Evolutionary conservation across 2,888 invertebrate species (phyloP).

Genomic region (Crossocerus cetratus): DNA sequence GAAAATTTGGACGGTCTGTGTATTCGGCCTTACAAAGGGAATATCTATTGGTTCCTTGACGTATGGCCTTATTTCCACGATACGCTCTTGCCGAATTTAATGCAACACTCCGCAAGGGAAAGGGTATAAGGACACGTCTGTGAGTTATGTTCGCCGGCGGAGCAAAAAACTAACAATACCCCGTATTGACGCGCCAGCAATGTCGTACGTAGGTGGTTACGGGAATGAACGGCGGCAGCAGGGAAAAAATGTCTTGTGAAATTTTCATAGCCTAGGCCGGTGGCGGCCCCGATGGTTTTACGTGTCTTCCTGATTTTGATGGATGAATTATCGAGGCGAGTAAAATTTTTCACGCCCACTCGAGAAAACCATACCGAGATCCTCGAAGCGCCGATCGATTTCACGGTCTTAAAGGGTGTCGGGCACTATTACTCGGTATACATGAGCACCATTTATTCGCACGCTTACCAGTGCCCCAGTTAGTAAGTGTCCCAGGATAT

Average conservation of each 20-base stretch:
- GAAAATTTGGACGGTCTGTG: no score
- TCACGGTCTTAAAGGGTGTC: conserved; percentile 38
- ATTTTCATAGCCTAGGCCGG: conserved; percentile 24
- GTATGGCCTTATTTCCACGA: no score
- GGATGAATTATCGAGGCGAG: conserved; percentile 40
- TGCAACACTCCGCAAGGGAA: no score
- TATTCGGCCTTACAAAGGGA: no score
- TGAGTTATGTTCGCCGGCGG: no score
- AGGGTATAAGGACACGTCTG: no score
- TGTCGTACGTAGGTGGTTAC: background rate
- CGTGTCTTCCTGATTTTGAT: conserved; percentile 41
- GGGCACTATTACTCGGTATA: conserved; percentile 33
- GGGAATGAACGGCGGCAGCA: background rate
- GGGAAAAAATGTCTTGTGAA: conserved; percentile 11
- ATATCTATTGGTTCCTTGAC: no score
- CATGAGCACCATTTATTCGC: conserved; percentile 15
- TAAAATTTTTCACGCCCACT: conserved; percentile 30
- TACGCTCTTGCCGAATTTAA: no score
- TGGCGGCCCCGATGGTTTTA: background rate
- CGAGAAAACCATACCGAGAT: conserved; percentile 32
- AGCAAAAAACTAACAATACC: no score
- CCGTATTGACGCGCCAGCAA: no score
- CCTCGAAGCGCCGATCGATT: conserved; percentile 47
- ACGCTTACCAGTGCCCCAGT: conserved; percentile 15
- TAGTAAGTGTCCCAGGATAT: conserved; percentile 16